phyloP scores from a whole-genome alignment of 2,888 invertebrate genomes.

The Diadegma fenestrale region DNA sequence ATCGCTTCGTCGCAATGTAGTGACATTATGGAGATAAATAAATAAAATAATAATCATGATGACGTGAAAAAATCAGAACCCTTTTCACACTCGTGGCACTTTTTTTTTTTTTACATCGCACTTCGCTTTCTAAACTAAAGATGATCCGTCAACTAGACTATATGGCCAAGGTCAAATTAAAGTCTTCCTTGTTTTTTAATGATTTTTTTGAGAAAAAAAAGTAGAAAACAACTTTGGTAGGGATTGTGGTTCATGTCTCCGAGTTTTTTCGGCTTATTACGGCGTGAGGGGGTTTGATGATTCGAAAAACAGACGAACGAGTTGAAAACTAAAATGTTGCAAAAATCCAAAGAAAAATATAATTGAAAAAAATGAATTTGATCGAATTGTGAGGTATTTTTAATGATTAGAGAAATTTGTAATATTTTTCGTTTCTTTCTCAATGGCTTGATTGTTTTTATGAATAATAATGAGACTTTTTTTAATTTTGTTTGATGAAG shows the following conservation, averaged over 20 bases:
- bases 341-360: neutral
- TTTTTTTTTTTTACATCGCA: neutral
- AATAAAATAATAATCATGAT: slow-evolving; percentile 24
- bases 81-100: slow-evolving; percentile 38
- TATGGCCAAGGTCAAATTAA: slow-evolving; percentile 68
- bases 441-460: neutral
- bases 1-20: slow-evolving; percentile 1
- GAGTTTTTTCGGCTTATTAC: slow-evolving; percentile 59
- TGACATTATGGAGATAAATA: neutral
- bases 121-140: slow-evolving; percentile 70
- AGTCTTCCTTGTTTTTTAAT: slow-evolving; percentile 52
- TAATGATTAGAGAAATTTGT: neutral
- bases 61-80: slow-evolving; percentile 32
- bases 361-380: neutral
- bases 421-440: neutral
- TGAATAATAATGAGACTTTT: slow-evolving; percentile 7
- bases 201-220: slow-evolving; percentile 14
- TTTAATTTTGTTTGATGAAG: slow-evolving; percentile 13
- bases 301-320: slow-evolving; percentile 38
- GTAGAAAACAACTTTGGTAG: slow-evolving; percentile 40
- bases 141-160: slow-evolving; percentile 74
- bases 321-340: slow-evolving; percentile 37
- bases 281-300: slow-evolving; percentile 73
- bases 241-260: slow-evolving; percentile 28
- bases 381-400: neutral